Evolutionary conservation across 2,797 vertebrate species (phyloP).

Genomic region (Paramormyrops hopkinsi): DNA sequence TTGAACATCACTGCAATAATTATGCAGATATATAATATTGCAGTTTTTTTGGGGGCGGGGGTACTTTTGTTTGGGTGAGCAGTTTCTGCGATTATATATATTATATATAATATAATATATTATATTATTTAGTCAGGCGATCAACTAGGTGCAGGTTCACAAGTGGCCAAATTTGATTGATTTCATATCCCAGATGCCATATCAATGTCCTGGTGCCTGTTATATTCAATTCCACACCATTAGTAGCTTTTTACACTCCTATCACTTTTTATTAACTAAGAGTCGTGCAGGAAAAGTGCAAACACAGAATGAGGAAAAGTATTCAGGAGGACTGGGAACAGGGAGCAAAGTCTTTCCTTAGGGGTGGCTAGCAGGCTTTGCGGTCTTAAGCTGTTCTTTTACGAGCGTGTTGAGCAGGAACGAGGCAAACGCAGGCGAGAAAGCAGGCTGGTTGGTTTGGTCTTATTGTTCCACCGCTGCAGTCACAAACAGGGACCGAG

Average conservation of each 20-base stretch:
- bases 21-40: constrained; percentile 12
- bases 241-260: background rate
- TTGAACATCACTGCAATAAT: constrained; percentile 15
- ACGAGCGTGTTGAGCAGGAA: background rate
- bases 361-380: background rate
- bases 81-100: background rate
- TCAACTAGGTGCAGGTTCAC: background rate
- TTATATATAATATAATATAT: background rate
- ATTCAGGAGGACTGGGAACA: background rate
- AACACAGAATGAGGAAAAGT: background rate
- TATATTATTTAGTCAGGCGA: background rate
- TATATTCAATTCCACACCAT: background rate
- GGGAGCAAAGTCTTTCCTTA: background rate
- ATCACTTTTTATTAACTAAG: background rate
- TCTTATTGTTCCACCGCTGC: background rate
- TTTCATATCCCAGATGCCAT: background rate
- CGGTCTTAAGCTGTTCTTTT: background rate
- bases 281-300: background rate
- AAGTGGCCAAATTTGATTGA: background rate
- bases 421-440: background rate
- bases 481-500: background rate
- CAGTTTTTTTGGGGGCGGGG: background rate
- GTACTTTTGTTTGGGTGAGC: background rate
- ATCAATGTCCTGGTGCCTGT: background rate
- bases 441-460: background rate